phyloP scores from a whole-genome alignment of 2,888 invertebrate species.

The Amphimallon solstitiale region DNA sequence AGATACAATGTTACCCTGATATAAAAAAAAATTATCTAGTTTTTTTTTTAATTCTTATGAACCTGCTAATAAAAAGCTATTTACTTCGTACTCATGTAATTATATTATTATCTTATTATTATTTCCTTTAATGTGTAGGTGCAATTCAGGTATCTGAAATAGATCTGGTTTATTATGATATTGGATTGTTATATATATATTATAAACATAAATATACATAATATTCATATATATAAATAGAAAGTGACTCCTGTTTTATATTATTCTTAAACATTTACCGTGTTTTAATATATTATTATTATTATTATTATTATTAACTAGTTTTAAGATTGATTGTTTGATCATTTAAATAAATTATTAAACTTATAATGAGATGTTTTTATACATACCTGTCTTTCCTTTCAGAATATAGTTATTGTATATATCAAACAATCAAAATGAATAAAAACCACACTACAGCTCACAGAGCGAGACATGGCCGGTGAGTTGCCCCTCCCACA shows the following conservation, averaged over 20 bases:
- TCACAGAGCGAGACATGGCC: no score
- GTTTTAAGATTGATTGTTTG: conserved; percentile 47
- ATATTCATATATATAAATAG: conserved; percentile 7
- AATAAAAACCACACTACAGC: no score
- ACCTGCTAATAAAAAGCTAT: background rate
- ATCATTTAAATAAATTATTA: conserved; percentile 46
- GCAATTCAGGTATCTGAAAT: conserved; percentile 31
- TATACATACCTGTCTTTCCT: no score
- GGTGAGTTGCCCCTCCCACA: no score
- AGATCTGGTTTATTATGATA: conserved; percentile 38
- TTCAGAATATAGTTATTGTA: no score
- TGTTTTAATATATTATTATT: conserved; percentile 44
- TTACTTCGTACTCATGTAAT: background rate
- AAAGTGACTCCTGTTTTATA: conserved; percentile 37
- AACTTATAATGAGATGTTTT: conserved; percentile 10
- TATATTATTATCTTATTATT: conserved; percentile 21
- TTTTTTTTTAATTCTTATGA: background rate
- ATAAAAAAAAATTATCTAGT: no score
- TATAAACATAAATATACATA: conserved; percentile 10
- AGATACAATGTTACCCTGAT: no score
- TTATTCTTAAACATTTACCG: conserved; percentile 40
- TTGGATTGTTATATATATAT: conserved; percentile 38
- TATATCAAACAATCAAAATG: no score
- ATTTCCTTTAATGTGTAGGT: conserved; percentile 16
- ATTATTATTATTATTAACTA: conserved; percentile 44